Base-by-base conservation (phyloP, 2,797 vertebrate genomes). In the Sternarchorhynchus goeldii region DNA sequence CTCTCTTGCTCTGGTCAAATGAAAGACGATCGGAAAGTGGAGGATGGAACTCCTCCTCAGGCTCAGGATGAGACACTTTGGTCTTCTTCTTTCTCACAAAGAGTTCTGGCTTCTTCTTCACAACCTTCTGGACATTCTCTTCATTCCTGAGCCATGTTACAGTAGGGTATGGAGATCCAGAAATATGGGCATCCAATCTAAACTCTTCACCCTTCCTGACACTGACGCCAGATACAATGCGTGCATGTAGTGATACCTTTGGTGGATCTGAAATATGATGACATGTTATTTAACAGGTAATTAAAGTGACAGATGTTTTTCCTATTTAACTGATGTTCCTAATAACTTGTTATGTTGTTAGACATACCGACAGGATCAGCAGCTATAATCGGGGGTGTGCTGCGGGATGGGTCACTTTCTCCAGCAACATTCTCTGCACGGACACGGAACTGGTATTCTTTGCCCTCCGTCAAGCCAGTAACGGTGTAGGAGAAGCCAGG, bases 371-470 rank as follows among this genome's bases (percentile, higher is more conserved):
- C 91, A 56, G 97, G 95, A 89, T 98, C 97, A 21, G 92, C 90
- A 73, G 96, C 96, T 89, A 92, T 96, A 55, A 94, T 89, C 63
- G 90, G 92, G 81, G 89, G 93, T 21, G 95, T 93, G 86, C 93
- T 95, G 71, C 95, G 94, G 65, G 97, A 99, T 5, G 98, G 97
- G 59, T 98, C 96, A 17, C 98, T 96, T 85, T 97, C 89, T 64
- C 98, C 98, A 0, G 97, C 98, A 55, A 95, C 94, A 31, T 99
- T 99, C 87, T 99, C 98, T 16, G 97, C 97, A 86, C 96, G 92
- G 75, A 95, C 96, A 77, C 97, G 95, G 85, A 98, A 99, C 83
- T 97, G 96, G 83, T 99, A 99, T 84, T 98, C 94, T 77, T 92
- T 92, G 68, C 94, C 95, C 83, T 97, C 96, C 57, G 91, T 95